Evolutionary conservation across 1,140 invertebrate genomes (phyloP).

Genomic region (Dendroctonus valens): DNA sequence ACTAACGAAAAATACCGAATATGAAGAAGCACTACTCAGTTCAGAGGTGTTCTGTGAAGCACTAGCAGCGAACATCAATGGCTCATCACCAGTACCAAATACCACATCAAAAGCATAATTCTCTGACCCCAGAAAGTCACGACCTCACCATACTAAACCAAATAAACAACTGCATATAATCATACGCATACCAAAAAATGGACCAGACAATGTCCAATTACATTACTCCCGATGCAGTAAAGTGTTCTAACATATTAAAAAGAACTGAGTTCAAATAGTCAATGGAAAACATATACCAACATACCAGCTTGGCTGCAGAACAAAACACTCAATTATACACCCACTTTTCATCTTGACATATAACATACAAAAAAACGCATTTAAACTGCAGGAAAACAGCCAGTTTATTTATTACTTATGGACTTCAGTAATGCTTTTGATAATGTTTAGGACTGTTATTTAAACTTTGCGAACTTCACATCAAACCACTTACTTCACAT

Average conservation of each 20-base stretch:
- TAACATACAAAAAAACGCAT: conserved; percentile 1
- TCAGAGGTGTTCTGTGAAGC: too few relatives aligned
- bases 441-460: conserved; percentile 5
- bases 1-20: too few relatives aligned
- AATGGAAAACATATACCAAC: not conserved
- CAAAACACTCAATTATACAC: conserved; percentile 2
- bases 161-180: not conserved
- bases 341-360: conserved; percentile 5
- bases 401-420: conserved; percentile 5
- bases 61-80: not conserved
- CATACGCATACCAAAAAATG: not conserved
- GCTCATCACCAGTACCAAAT: not conserved
- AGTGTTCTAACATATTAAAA: not conserved
- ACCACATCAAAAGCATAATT: not conserved
- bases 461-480: not conserved
- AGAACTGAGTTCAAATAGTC: not conserved
- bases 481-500: not conserved
- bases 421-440: conserved; percentile 3
- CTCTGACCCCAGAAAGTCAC: not conserved
- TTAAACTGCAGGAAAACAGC: not conserved
- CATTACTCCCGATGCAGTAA: not conserved
- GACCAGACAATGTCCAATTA: not conserved
- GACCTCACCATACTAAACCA: not conserved
- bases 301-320: conserved; percentile 5
- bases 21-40: too few relatives aligned